Percentiles rank a stretch among this genome's conserved stretches.
Evolutionary conservation across 2,888 invertebrate species (phyloP).

Genomic region (Himalopsyche kuldschensis): DNA sequence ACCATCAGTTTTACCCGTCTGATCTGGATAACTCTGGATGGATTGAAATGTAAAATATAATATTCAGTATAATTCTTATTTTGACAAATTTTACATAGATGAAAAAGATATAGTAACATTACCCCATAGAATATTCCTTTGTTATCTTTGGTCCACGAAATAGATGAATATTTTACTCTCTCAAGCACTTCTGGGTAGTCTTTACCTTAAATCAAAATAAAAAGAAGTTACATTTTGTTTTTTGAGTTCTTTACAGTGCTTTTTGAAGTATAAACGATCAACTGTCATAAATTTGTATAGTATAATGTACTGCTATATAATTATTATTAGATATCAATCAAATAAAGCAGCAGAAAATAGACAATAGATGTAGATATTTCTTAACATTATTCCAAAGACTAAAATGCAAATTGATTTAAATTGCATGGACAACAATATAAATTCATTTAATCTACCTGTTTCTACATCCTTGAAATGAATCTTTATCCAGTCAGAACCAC

Average conservation of each 20-base stretch:
- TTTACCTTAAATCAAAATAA: slow-evolving; percentile 58
- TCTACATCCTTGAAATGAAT: slow-evolving; percentile 79
- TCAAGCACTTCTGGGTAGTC: slow-evolving; percentile 88
- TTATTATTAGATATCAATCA: not conserved
- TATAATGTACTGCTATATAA: no score
- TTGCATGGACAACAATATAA: no score
- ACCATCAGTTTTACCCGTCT: slow-evolving; percentile 84
- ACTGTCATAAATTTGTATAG: no score
- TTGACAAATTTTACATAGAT: not conserved
- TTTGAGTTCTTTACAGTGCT: no score
- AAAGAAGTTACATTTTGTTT: not conserved
- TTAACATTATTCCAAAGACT: no score
- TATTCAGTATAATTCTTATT: no score
- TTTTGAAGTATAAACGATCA: no score
- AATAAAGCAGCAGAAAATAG: not conserved
- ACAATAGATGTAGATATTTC: not conserved
- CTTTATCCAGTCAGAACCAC: slow-evolving; percentile 96
- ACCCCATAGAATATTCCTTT: slow-evolving; percentile 93
- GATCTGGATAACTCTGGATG: slow-evolving; percentile 75
- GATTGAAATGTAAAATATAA: not conserved
- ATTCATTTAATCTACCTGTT: slow-evolving; percentile 56
- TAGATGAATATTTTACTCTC: slow-evolving; percentile 88
- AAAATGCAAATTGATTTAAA: no score
- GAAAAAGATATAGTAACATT: slow-evolving; percentile 45
- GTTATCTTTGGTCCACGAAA: slow-evolving; percentile 95